phyloP scores from a whole-genome alignment of 2,113 vertebrate species.

The Halcyon senegalensis region DNA sequence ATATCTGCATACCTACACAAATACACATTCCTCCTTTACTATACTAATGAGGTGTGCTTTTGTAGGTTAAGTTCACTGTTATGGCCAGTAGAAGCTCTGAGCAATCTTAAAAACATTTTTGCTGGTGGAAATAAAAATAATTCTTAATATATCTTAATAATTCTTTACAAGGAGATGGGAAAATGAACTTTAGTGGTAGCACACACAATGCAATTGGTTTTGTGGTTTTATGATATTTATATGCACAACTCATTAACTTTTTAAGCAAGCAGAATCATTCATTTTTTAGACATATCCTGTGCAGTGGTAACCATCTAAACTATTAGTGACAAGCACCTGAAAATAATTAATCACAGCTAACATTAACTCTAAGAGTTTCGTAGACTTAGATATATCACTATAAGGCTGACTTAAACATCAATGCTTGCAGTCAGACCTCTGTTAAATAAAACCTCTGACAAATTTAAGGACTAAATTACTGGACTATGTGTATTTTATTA shows the following conservation, averaged over 20 bases:
- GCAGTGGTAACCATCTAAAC: background rate
- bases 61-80: background rate
- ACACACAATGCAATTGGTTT: background rate
- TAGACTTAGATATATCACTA: background rate
- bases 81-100: background rate
- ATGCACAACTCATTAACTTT: background rate
- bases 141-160: background rate
- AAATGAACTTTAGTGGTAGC: background rate
- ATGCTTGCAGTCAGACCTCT: background rate
- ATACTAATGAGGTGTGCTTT: background rate
- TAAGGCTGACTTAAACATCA: background rate
- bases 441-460: background rate
- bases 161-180: background rate
- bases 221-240: background rate
- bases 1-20: background rate
- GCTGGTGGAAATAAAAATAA: background rate
- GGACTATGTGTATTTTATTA: background rate
- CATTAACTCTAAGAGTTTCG: background rate
- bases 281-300: background rate
- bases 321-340: background rate
- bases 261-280: background rate
- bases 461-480: background rate
- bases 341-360: background rate
- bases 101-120: background rate
- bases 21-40: background rate